Evolutionary conservation across 2,797 vertebrate species (phyloP).

Genomic region (Alca torda): DNA sequence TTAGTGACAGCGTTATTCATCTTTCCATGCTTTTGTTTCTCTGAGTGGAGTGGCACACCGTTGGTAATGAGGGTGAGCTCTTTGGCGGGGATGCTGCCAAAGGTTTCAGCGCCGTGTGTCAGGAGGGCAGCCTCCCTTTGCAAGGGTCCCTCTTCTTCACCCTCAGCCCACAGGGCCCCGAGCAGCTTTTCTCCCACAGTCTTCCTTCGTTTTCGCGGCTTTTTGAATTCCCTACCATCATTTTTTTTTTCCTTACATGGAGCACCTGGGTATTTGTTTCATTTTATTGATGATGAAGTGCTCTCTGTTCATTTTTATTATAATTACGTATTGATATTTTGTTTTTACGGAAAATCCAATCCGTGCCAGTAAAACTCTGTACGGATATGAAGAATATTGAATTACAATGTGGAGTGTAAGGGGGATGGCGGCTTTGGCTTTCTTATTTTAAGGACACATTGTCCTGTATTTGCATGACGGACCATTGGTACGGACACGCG

Average conservation of each 20-base stretch:
- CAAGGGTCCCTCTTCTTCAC: neutral
- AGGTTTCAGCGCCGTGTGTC: neutral
- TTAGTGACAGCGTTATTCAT: constrained; percentile 7
- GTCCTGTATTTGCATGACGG: neutral
- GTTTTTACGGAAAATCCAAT: neutral
- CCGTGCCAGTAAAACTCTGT: neutral
- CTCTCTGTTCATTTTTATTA: neutral
- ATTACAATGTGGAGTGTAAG: neutral
- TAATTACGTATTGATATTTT: neutral
- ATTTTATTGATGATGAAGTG: neutral
- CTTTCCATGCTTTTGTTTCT: constrained; percentile 17
- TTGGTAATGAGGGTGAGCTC: neutral
- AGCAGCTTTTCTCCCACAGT: neutral
- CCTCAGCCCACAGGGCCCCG: neutral
- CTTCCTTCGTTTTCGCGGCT: neutral
- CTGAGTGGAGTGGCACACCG: neutral
- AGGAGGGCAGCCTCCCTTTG: neutral
- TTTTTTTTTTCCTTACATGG: neutral
- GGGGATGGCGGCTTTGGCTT: neutral
- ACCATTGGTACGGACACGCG: rapidly evolving
- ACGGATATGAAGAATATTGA: neutral
- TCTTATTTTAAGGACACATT: neutral
- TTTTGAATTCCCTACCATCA: neutral
- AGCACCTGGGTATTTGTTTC: constrained; percentile 5
- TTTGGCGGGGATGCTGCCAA: neutral